Conservation (phyloP, 2,113 vertebrate genomes). For the Pholis gunnellus region DNA sequence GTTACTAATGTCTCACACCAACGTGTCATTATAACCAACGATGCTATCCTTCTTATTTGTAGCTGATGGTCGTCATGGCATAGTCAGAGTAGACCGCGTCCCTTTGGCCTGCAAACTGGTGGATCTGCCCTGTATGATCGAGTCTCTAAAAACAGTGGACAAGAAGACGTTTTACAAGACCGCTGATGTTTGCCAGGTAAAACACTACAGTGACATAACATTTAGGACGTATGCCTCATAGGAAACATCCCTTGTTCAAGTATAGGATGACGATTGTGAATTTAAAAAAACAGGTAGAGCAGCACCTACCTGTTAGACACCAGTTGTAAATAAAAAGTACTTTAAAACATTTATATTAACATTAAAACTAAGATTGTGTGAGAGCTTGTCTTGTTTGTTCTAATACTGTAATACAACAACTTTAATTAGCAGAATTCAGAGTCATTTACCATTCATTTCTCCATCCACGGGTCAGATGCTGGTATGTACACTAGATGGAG, state of each 20-base stretch:
- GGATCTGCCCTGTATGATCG: conserved; percentile 93
- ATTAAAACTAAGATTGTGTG: background rate
- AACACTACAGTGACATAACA: background rate
- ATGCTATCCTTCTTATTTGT: background rate
- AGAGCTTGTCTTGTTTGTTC: background rate
- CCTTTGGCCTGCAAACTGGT: conserved; percentile 93
- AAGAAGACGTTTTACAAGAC: conserved; percentile 97
- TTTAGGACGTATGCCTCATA: background rate
- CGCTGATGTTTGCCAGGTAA: conserved; percentile 96
- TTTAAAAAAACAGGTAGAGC: conserved; percentile 81
- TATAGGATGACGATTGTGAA: background rate
- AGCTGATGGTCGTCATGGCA: conserved; percentile 93
- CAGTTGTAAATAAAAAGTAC: background rate
- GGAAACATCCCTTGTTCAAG: background rate
- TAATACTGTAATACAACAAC: background rate
- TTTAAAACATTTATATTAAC: background rate
- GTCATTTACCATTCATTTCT: background rate
- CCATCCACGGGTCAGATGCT: conserved; percentile 87
- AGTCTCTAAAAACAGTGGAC: conserved; percentile 94
- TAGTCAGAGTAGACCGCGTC: conserved; percentile 91
- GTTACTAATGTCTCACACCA: background rate
- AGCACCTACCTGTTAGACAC: background rate
- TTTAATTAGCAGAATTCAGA: conserved; percentile 7
- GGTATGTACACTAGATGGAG: conserved; percentile 94
- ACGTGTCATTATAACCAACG: background rate